Base-by-base conservation (phyloP, 64 coral and sea anemone species). In the Montipora cactus region DNA sequence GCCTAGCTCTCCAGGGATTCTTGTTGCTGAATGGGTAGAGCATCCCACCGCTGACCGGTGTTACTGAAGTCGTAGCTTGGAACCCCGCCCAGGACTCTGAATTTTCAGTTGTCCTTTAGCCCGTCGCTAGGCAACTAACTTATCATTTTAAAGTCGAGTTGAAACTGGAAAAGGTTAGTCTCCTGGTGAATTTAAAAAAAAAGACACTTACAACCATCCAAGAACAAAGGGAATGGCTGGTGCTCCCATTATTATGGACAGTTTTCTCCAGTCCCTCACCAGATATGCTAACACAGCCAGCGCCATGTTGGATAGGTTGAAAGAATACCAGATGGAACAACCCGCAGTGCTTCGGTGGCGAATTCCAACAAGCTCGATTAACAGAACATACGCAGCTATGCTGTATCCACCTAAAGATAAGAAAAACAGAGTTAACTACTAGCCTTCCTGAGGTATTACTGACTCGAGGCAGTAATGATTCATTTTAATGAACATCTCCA, bases 261-360 rank as follows among this genome's bases (percentile, higher is more conserved):
- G 93, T n/a, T 89, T 94, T 46, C 95, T 82, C 95, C 95, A 97
- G 83, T 97, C 89, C 83, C 93, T 91, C 23, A 97, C 94, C n/a
- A 97, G 66, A 75, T 97, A 97, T 78, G 95, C 95, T 25, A 97
- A 89, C 48, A 91, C 78, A 49, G 95, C 95, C 25, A 97, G 91
- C 19, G 88, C 61, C 95, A 97, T 97, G 5, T 92, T 80, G n/a
- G 95, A 84, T 8, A 93, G 89, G 55, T 93, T 97, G 68, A 93
- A 97, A 13, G 94, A 97, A 79, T 97, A 97, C 95, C 95, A 97
- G n/a, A 93, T 94, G 8, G 94, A 97, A 18, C 92, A 95, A 3
- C 95, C 95, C 19, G 95, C 95, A 72, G 94, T 97, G 49, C 92
- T 93, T 23, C 95, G 92, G 73, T 94, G 92, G 10, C 94, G 51